Conservation (phyloP, 2,113 vertebrate genomes). For the Cathartes aura region DNA sequence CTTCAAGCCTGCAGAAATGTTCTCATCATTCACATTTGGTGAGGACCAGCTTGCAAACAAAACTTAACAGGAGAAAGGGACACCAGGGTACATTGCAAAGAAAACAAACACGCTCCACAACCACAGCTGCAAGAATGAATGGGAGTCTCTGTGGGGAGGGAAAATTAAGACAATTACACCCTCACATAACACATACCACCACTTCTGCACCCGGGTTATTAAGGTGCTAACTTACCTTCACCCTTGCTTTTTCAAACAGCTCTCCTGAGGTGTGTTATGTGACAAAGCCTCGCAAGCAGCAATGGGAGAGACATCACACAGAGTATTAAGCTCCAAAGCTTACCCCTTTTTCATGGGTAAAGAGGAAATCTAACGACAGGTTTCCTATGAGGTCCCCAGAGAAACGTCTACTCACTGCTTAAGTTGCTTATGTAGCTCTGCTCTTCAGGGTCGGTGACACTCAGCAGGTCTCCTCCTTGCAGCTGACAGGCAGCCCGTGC, state of each 20-base stretch:
- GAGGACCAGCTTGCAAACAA: neutral
- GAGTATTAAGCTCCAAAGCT: neutral
- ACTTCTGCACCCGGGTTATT: neutral
- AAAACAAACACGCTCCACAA: neutral
- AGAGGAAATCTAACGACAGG: neutral
- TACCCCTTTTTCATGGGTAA: neutral
- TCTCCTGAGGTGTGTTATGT: neutral
- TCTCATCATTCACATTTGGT: neutral
- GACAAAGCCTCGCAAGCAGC: neutral
- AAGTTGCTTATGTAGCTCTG: slow-evolving; percentile 85
- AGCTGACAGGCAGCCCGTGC: slow-evolving; percentile 85
- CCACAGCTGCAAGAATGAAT: neutral
- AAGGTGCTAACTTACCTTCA: neutral
- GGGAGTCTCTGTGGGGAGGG: neutral
- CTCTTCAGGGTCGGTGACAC: slow-evolving; percentile 81
- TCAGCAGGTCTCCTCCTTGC: slow-evolving; percentile 89
- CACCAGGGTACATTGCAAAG: neutral
- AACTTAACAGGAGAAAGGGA: neutral
- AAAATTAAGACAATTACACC: neutral
- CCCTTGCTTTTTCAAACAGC: neutral
- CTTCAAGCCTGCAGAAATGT: neutral
- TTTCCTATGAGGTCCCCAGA: neutral
- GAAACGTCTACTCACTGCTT: slow-evolving; percentile 75
- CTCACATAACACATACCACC: neutral
- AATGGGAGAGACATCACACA: neutral